Evolutionary conservation across 2,797 vertebrate species (phyloP).

Genomic region (Etheostoma nigrum): DNA sequence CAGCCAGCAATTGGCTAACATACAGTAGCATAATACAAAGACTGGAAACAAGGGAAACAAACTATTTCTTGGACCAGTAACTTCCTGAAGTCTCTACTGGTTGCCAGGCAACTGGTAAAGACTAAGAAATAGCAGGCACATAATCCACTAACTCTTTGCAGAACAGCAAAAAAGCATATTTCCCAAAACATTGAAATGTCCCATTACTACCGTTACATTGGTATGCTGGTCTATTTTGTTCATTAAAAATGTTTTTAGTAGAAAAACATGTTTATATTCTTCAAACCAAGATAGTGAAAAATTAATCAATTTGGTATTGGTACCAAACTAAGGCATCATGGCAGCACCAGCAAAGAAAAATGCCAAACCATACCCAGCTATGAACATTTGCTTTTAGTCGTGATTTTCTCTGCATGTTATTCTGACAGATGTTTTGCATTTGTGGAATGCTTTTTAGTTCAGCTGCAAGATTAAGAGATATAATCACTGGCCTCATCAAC

Average conservation of each 20-base stretch:
- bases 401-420: conserved; percentile 18
- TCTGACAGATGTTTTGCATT: conserved; percentile 39
- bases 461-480: conserved; percentile 52
- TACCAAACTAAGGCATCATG: neutral
- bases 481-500: conserved; percentile 65
- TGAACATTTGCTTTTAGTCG: conserved; percentile 13
- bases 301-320: neutral
- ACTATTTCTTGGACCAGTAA: neutral
- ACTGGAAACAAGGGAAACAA: neutral
- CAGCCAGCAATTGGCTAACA: neutral
- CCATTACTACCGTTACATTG: conserved; percentile 3
- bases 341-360: neutral
- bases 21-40: neutral
- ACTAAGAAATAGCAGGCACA: neutral
- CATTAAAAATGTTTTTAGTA: neutral
- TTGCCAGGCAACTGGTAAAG: neutral
- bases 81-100: neutral
- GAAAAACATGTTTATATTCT: conserved; percentile 6
- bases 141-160: conserved; percentile 3
- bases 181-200: conserved; percentile 19
- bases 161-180: conserved; percentile 26
- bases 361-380: neutral
- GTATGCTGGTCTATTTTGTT: conserved; percentile 13
- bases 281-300: neutral
- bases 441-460: conserved; percentile 39